Evolutionary conservation across 2,113 vertebrate species (phyloP), one percentile per base, ranked within the genome.

Genomic region (Stigmatopora nigra): DNA sequence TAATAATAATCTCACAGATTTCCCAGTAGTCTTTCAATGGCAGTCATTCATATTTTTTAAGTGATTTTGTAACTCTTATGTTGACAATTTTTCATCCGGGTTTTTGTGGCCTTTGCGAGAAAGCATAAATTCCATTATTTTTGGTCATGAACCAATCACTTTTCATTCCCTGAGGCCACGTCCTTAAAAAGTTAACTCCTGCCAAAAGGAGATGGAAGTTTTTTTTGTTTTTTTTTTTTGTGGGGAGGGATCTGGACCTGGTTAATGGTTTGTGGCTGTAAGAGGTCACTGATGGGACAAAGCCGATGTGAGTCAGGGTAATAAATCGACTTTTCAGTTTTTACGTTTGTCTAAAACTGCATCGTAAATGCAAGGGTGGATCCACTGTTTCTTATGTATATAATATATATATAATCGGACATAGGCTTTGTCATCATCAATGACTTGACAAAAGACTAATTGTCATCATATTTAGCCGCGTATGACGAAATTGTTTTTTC

Each of bases 201-300:
- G 58, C 58, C 58, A 60, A 41, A 56, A 63, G 38, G 20, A 61
- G 48, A 61, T 47, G 31, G 11, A n/a, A 59, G 13, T 8, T 31
- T 60, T 44, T 41, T 41, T 31, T 60, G 19, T 41, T 41, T 20
- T 15, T 12, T 17, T 41, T 41, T 41, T 41, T 31, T 31, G 17
- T 2, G 17, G 56, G 31, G 16, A 60, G 49, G 59, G 41, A 60
- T 60, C 35, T 60, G 58, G 58, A 60, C 36, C 36, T 44, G 58
- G 36, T 60, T 60, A 41, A 41, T 41, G 35, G 58, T 60, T 60
- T 60, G 58, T 44, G 20, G 61, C 61, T 68, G 61, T 19, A 9
- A 41, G 58, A 65, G 49, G 67, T 65, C 51, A 69, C 41, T 44
- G n/a, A 67, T 61, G 19, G 56, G 49, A 10, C 48, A 15, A 36